Conservation (phyloP, 2,797 vertebrate species). For the Sebastes elongatus region DNA sequence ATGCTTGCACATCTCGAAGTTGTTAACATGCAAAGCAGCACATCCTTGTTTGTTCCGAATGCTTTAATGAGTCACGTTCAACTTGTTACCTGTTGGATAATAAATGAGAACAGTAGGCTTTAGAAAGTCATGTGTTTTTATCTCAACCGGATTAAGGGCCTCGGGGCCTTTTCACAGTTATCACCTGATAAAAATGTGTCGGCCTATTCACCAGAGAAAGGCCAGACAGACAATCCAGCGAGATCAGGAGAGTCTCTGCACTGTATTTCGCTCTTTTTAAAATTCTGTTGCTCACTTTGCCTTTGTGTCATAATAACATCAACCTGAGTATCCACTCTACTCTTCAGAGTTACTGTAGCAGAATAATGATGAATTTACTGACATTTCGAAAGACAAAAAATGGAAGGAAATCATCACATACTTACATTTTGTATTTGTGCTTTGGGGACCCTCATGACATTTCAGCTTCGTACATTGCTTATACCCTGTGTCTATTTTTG, state of each 20-base stretch:
- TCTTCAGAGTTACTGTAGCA: not conserved
- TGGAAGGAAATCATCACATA: not conserved
- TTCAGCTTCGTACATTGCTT: not conserved
- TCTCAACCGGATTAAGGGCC: constrained; percentile 2
- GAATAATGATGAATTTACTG: not conserved
- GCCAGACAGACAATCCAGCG: not conserved
- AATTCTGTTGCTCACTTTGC: not conserved
- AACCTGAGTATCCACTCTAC: not conserved
- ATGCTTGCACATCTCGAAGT: not conserved
- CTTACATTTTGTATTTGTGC: not conserved
- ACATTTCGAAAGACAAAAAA: not conserved
- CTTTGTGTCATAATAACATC: not conserved
- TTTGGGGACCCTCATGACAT: not conserved
- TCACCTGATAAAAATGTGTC: constrained; percentile 26
- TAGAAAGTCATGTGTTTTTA: constrained; percentile 10
- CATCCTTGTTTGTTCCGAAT: not conserved
- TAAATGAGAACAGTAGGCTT: not conserved
- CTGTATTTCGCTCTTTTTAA: not conserved
- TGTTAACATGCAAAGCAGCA: constrained; percentile 10
- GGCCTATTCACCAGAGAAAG: constrained; percentile 8
- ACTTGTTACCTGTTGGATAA: not conserved
- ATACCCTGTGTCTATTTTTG: not conserved
- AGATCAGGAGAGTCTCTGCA: not conserved
- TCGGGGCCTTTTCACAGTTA: not conserved
- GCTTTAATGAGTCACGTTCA: constrained; percentile 8